Conservation (phyloP, 2,113 vertebrate genomes). For the Pelusios castaneus region DNA sequence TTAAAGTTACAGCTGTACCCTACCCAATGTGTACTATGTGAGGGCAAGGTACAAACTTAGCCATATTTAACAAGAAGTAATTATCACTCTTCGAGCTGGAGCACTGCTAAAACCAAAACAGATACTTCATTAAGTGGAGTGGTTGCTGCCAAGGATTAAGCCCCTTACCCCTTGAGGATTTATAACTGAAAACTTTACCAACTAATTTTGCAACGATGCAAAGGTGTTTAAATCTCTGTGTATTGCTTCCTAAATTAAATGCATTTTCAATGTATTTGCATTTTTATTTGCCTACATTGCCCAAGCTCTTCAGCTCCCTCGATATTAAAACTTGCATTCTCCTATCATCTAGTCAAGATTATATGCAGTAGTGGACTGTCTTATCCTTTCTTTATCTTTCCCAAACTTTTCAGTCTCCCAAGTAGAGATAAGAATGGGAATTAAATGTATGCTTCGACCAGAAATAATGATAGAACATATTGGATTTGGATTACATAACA, state of each 20-base stretch:
- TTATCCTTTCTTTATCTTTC: background rate
- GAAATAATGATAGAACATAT: background rate
- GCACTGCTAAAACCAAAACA: constrained; percentile 4
- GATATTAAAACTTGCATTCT: constrained; percentile 47
- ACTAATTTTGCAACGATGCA: constrained; percentile 2
- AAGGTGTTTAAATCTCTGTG: background rate
- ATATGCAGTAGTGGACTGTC: background rate
- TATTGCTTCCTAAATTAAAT: too few relatives aligned
- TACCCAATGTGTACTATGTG: background rate
- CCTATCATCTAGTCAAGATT: constrained; percentile 22
- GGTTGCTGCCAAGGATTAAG: background rate
- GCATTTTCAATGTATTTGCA: constrained; percentile 49
- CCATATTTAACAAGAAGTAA: background rate
- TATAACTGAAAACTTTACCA: constrained; percentile 18
- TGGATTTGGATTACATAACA: background rate
- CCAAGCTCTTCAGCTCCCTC: constrained; percentile 48
- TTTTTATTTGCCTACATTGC: constrained; percentile 46
- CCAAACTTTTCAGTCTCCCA: background rate
- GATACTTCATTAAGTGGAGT: background rate
- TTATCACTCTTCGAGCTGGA: constrained; percentile 15
- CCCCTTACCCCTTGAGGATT: background rate
- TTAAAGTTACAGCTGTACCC: background rate
- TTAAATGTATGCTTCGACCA: background rate
- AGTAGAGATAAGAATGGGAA: background rate
- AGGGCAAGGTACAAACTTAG: background rate